Evolutionary conservation across 2,113 vertebrate species (phyloP).

Genomic region (Hemiprocne comata): DNA sequence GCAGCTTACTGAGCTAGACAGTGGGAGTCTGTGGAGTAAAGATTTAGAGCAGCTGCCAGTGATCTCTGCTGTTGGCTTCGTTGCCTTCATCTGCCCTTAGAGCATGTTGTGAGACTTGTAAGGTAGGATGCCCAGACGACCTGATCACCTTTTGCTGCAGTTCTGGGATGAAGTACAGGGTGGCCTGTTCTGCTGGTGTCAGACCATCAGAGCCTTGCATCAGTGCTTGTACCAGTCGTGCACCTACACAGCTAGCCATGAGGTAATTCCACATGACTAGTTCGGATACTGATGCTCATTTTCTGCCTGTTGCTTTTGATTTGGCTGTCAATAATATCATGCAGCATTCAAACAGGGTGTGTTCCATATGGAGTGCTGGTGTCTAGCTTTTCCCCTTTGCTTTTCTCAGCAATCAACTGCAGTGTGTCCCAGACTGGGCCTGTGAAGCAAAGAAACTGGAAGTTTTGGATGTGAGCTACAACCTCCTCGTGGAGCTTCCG

Average conservation of each 20-base stretch:
- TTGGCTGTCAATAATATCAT: neutral
- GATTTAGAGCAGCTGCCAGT: neutral
- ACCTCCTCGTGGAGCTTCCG: constrained; percentile 88
- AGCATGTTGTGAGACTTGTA: neutral
- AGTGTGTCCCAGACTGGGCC: constrained; percentile 91
- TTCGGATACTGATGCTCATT: neutral
- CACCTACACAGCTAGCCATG: neutral
- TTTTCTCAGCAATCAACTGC: constrained; percentile 87
- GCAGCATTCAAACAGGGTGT: neutral
- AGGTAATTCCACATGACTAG: neutral
- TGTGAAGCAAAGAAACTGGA: constrained; percentile 95
- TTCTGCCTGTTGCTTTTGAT: neutral
- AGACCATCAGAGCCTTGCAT: neutral
- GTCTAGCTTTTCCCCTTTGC: neutral
- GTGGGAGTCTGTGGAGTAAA: neutral
- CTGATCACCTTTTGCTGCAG: neutral
- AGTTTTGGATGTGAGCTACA: constrained; percentile 88
- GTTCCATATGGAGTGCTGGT: neutral
- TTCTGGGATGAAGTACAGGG: neutral
- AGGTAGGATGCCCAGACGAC: neutral
- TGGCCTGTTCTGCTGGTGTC: neutral
- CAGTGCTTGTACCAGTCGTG: neutral
- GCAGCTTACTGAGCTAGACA: neutral
- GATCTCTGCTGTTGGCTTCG: neutral
- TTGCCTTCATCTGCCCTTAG: neutral